These are phyloP conservation scores for Trichoplusia ni DNA, from an alignment of 1,140 invertebrate genomes.

Conservation along the genomic window DNA sequence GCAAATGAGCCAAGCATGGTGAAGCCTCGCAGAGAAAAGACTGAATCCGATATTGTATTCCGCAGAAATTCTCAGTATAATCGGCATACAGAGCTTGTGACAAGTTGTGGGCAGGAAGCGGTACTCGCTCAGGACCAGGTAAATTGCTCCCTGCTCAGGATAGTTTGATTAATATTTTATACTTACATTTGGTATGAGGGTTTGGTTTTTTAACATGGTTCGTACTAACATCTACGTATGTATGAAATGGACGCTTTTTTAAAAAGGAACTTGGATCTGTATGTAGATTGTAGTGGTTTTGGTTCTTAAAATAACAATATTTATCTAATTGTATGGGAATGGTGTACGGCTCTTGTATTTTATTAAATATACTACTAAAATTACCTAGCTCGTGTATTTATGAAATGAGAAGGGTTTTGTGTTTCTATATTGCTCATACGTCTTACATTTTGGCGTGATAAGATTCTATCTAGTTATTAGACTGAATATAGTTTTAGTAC, in stretches of 20 bases:
- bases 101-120: constrained; percentile 77
- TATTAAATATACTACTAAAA: constrained; percentile 29
- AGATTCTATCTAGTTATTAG: constrained; percentile 23
- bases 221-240: constrained; percentile 59
- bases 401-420: constrained; percentile 27
- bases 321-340: constrained; percentile 55
- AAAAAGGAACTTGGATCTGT: constrained; percentile 37
- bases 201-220: constrained; percentile 66
- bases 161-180: constrained; percentile 70
- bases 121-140: constrained; percentile 79
- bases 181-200: constrained; percentile 74
- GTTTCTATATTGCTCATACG: constrained; percentile 60
- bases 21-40: constrained; percentile 90
- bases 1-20: constrained; percentile 42
- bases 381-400: constrained; percentile 5
- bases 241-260: constrained; percentile 37
- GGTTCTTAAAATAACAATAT: constrained; percentile 34
- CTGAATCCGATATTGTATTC: constrained; percentile 91
- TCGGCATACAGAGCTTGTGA: constrained; percentile 82
- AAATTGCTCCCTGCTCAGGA: constrained; percentile 76
- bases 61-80: constrained; percentile 85
- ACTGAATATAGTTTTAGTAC: constrained; percentile 12
- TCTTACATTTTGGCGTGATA: constrained; percentile 76
- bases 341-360: constrained; percentile 33
- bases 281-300: constrained; percentile 56